Conservation (phyloP, 2,113 vertebrate species). For the Cheirogaleus medius region DNA sequence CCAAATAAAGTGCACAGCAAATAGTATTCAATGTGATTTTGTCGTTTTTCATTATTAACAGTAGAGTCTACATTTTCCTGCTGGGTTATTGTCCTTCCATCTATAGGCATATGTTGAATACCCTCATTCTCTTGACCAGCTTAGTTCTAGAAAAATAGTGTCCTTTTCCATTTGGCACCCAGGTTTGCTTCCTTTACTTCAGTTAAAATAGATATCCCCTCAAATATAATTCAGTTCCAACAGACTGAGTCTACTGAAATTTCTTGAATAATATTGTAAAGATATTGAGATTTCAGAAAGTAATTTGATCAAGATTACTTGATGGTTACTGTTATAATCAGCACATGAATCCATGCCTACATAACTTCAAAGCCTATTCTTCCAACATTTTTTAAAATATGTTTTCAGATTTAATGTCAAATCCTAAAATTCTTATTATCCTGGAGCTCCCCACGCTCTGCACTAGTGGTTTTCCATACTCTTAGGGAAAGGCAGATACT, state of each 20-base stretch:
- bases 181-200: not conserved
- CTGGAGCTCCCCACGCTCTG: not conserved
- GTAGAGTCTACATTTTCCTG: not conserved
- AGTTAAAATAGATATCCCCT: not conserved
- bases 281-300: not conserved
- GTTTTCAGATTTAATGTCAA: slow-evolving; percentile 11
- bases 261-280: not conserved
- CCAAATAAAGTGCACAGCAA: not conserved
- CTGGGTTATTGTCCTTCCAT: not conserved
- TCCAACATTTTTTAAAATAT: not conserved
- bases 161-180: not conserved
- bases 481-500: rapidly evolving
- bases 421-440: not conserved
- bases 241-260: not conserved
- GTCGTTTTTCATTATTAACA: not conserved
- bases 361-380: not conserved
- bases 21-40: not conserved
- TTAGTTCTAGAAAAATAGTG: not conserved
- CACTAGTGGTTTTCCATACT: not conserved
- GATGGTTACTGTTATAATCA: not conserved
- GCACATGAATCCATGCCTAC: not conserved
- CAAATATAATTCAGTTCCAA: not conserved
- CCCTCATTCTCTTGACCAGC: not conserved
- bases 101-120: not conserved
- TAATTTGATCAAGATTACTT: not conserved